Evolutionary conservation across 2,797 vertebrate genomes (phyloP).

Genomic region (Scyliorhinus canicula): DNA sequence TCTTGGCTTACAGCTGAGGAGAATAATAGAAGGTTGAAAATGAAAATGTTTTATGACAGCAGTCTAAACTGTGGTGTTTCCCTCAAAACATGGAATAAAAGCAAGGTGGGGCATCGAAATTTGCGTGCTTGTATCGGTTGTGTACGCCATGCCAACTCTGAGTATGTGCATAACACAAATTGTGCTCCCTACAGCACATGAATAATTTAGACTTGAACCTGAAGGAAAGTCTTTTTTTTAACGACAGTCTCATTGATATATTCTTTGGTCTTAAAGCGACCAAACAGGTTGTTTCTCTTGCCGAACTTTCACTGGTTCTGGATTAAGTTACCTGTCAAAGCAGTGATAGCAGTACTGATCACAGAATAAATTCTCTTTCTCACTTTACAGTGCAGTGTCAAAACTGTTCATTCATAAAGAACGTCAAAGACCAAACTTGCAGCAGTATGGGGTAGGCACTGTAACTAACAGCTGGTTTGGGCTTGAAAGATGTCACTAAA

Average conservation of each 20-base stretch:
- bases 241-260: not conserved
- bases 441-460: not conserved
- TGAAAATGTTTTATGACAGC: not conserved
- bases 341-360: not conserved
- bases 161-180: not conserved
- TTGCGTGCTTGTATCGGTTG: not conserved
- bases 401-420: not conserved
- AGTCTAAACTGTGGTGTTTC: not conserved
- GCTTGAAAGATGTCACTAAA: not conserved
- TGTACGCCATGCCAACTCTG: not conserved
- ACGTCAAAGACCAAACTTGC: too few species aligned
- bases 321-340: not conserved
- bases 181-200: not conserved
- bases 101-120: not conserved
- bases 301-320: too few species aligned
- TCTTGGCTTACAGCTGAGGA: conserved; percentile 70
- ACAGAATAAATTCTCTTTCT: not conserved
- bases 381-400: not conserved
- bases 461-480: not conserved
- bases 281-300: too few species aligned
- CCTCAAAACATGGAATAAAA: conserved; percentile 1
- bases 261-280: not conserved
- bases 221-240: not conserved
- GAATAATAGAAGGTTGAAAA: conserved; percentile 75
- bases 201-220: not conserved